A percentile compares a stretch with the other conserved stretches of the same genome.
These are phyloP conservation scores for Brachypalpus laphriformis DNA, from an alignment of 2,888 invertebrate species.

Conservation along the genomic window DNA sequence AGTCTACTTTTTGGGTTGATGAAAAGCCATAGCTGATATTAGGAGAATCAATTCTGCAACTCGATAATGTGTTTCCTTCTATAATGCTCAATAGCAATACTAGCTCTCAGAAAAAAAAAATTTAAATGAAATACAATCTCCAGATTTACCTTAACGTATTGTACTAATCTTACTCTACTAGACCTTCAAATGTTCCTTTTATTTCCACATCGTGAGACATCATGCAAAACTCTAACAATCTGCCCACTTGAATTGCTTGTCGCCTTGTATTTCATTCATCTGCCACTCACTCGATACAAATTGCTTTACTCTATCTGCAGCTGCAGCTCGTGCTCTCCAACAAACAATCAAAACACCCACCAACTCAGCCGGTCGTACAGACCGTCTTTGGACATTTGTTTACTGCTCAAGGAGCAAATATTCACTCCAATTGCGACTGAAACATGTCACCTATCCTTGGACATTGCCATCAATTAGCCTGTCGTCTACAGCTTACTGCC, in stretches of 20 bases:
- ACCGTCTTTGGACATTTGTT: slow-evolving; percentile 47
- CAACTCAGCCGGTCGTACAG: slow-evolving; percentile 3
- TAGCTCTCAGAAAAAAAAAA: not conserved
- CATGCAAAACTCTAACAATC: slow-evolving; percentile 15
- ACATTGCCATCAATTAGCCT: slow-evolving; percentile 64
- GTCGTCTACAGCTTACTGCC: slow-evolving; percentile 30
- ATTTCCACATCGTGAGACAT: slow-evolving; percentile 2
- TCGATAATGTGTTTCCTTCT: too few relatives aligned
- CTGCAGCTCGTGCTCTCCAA: slow-evolving; percentile 36
- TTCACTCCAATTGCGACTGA: slow-evolving; percentile 56
- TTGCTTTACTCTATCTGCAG: slow-evolving; percentile 13
- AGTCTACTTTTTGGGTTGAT: too few relatives aligned
- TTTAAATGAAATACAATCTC: not conserved
- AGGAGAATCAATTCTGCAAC: too few relatives aligned
- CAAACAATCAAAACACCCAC: slow-evolving; percentile 59
- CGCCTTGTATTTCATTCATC: slow-evolving; percentile 43
- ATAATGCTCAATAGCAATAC: too few relatives aligned
- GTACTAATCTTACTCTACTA: not conserved
- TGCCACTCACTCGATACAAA: slow-evolving; percentile 52
- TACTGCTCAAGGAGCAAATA: slow-evolving; percentile 60
- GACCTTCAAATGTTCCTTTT: not conserved
- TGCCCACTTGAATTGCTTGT: slow-evolving; percentile 46
- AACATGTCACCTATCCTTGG: slow-evolving; percentile 63
- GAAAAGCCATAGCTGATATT: too few relatives aligned
- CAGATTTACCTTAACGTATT: not conserved